These are phyloP conservation scores for Fabriciana adippe DNA, from an alignment of 2,888 invertebrate genomes.

Conservation along the genomic window DNA sequence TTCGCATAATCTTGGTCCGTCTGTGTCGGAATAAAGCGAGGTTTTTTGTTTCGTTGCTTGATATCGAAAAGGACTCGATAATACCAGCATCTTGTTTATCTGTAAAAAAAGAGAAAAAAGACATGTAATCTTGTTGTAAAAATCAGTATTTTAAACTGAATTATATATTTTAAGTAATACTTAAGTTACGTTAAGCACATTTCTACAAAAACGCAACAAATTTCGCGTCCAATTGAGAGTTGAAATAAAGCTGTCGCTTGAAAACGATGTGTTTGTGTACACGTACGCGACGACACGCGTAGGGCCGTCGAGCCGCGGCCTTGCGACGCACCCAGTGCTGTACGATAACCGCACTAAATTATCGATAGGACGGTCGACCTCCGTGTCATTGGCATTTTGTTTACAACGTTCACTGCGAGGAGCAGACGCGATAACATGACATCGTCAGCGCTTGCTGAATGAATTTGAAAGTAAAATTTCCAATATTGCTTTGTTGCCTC, in stretches of 20 bases:
- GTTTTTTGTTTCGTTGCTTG: constrained; percentile 37
- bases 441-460: constrained; percentile 32
- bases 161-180: constrained; percentile 4
- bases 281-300: constrained; percentile 51
- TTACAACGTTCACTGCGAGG: constrained; percentile 63
- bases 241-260: constrained; percentile 56
- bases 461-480: constrained; percentile 35
- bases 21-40: constrained; percentile 30
- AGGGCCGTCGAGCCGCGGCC: constrained; percentile 67
- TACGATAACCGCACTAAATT: constrained; percentile 60
- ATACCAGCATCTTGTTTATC: constrained; percentile 70
- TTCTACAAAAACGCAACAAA: constrained; percentile 38
- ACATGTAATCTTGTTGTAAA: constrained; percentile 6
- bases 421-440: constrained; percentile 61
- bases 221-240: constrained; percentile 50
- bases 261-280: constrained; percentile 51
- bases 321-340: constrained; percentile 73
- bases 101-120: constrained; percentile 52
- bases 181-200: constrained; percentile 31
- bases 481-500: constrained; percentile 15
- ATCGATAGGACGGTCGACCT: constrained; percentile 68
- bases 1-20: constrained; percentile 53
- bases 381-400: constrained; percentile 78
- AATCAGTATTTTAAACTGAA: background rate
- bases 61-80: constrained; percentile 48